phyloP scores from a whole-genome alignment of 1,140 invertebrate species.

The Zelostemma sp. region DNA sequence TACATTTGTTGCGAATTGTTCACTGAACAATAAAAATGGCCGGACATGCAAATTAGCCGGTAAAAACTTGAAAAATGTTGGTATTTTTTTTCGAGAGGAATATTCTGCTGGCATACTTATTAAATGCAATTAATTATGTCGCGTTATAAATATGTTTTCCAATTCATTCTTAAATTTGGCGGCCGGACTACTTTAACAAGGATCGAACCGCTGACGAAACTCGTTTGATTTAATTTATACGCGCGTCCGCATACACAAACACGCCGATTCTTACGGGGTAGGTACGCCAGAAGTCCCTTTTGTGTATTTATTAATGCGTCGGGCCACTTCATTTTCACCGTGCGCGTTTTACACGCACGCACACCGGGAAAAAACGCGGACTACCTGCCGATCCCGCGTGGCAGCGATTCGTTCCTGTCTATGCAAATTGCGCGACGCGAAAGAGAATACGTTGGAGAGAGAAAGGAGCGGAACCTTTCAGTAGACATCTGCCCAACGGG shows the following conservation, averaged over 20 bases:
- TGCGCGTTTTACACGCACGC: slow-evolving; percentile 26
- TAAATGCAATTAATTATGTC: too few relatives aligned
- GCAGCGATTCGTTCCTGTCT: slow-evolving; percentile 59
- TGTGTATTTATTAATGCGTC: slow-evolving; percentile 63
- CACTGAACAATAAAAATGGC: too few relatives aligned
- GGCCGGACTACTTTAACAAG: too few relatives aligned
- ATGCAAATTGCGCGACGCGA: slow-evolving; percentile 58
- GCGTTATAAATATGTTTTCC: too few relatives aligned
- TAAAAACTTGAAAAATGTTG: too few relatives aligned
- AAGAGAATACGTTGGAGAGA: slow-evolving; percentile 34
- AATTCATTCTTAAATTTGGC: too few relatives aligned
- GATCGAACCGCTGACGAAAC: slow-evolving; percentile 43
- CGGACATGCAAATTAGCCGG: too few relatives aligned
- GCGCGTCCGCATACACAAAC: slow-evolving; percentile 16
- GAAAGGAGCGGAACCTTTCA: slow-evolving; percentile 47
- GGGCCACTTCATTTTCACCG: slow-evolving; percentile 64
- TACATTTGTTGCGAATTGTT: too few relatives aligned
- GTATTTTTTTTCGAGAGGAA: too few relatives aligned
- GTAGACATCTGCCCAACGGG: slow-evolving; percentile 57
- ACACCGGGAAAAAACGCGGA: slow-evolving; percentile 10
- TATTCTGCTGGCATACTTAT: too few relatives aligned
- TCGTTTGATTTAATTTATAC: slow-evolving; percentile 61
- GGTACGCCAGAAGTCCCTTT: slow-evolving; percentile 50
- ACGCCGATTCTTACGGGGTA: slow-evolving; percentile 37
- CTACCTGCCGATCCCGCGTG: slow-evolving; percentile 56